Evolutionary conservation across 2,797 vertebrate genomes (phyloP), one percentile per base, ranked within the genome.

Genomic region (Dromococcyx pavoninus): DNA sequence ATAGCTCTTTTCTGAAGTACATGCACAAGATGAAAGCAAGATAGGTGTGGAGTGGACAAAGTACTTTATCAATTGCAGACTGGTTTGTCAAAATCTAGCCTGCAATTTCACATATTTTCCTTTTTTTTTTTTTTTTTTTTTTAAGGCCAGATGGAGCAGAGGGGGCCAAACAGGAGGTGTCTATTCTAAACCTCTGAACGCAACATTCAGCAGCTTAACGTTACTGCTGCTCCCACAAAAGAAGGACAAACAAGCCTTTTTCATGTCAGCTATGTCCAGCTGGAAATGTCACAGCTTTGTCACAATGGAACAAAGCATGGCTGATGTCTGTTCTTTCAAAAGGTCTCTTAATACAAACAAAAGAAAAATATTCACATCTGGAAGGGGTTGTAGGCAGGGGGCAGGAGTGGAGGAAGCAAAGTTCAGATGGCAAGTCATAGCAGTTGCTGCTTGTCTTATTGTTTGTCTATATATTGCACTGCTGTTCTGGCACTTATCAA

Each of bases 211-310:
- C 97, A 96, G 72, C 48, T 39, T 91, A 81, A 66, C 92, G 83
- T 96, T 96, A 96, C 94, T 96, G 96, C 94, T 95, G 93, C 84
- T 95, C 35, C 14, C 86, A 95, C 86, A 97, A 92, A 91, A 91
- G 67, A 94, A 88, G 46, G 72, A 94, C 72, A 91, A 91, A 95
- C 91, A 86, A 96, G 87, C 88, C 62, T 57, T 88, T 93, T 95
- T 96, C 82, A 88, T 66, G 82, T 91, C 91, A 93, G 83, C 86
- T 90, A 77, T 61, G 50, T 91, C 86, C 92, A 93, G 88, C 91
- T 95, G 92, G 92, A 97, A 97, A 94, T 83, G 87, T 96, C 96
- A 92, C 74, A 77, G 88, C 79, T 96, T 94, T 95, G 91, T 92
- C 91, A 94, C 91, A 91, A 91, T 87, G 43, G 88, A 91, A 96